Base-by-base conservation (phyloP, 2,113 vertebrate genomes). In the Aepyceros melampus region DNA sequence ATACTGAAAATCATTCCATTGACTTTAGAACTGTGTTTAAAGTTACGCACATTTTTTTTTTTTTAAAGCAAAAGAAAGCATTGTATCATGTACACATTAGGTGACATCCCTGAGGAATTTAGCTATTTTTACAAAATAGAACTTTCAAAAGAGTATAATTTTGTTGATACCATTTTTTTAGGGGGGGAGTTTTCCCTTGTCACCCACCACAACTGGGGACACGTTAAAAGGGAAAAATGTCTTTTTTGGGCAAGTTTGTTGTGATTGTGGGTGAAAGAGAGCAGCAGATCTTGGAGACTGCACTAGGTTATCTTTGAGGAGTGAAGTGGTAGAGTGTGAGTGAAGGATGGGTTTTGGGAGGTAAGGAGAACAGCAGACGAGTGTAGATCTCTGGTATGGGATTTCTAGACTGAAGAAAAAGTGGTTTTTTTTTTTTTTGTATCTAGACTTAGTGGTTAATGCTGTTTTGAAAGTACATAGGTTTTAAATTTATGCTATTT, bases 71-170 rank as follows among this genome's bases (percentile, higher is more conserved):
- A 29, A 25, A 84, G 31, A 87, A 60, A 53, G 31, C 40, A 60
- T 47, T 36, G 5, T 56, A 31, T 82, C 13, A 53, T 51, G 15
- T 81, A 92, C 87, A 82, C 92, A 90, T 87, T 87, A 93, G 83
- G 87, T 93, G 49, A 58, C 43, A 84, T 78, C 14, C n/a, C n/a
- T 79, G 95, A 93, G 55, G 74, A 91, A 78, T 96, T 93, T 36
- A 78, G 62, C 45, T 27, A 12, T 95, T 86, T 92, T 93, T 93
- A 64, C 40, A 93, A 87, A 93, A 43, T 43, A 87, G n/a, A 87
- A 55, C 60, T 90, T 95, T 89, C 8, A 11, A 93, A 87, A 67
- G 90, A 89, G 15, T 82, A 31, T n/a, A 60, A 13, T 89, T 60
- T 94, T 74, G 17, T 78, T 67, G 43, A 27, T 81, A 60, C 27